phyloP scores from a whole-genome alignment of 2,888 invertebrate genomes.

The Vesta saturnalis region DNA sequence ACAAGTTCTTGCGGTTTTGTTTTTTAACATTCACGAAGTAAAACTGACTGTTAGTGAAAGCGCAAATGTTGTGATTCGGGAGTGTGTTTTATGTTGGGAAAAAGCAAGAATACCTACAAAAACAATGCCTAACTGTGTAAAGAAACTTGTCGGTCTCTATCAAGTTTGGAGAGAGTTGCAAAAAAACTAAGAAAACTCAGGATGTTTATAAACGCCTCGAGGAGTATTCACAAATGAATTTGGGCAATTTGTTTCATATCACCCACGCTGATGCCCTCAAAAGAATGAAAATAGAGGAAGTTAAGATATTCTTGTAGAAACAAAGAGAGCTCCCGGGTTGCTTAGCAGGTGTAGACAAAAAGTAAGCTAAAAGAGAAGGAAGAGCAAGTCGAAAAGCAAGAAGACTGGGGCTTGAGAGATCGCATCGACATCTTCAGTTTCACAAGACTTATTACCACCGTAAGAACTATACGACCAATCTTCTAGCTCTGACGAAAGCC shows the following conservation, averaged over 20 bases:
- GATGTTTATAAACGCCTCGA: slow-evolving; percentile 19
- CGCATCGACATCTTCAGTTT: too few species aligned
- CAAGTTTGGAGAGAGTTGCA: too few species aligned
- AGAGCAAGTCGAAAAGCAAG: too few species aligned
- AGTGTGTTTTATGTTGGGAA: slow-evolving; percentile 48
- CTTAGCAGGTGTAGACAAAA: slow-evolving; percentile 47
- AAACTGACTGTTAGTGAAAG: slow-evolving; percentile 36
- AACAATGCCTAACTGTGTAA: slow-evolving; percentile 34
- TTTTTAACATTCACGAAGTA: slow-evolving; percentile 36
- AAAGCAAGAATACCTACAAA: slow-evolving; percentile 48
- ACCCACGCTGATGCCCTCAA: slow-evolving; percentile 38
- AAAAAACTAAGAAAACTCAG: slow-evolving; percentile 43
- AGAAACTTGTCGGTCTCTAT: too few species aligned
- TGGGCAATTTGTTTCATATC: slow-evolving; percentile 41
- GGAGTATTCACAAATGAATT: too few species aligned
- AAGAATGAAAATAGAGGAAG: slow-evolving; percentile 47
- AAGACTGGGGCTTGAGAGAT: too few species aligned
- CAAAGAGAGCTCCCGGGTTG: slow-evolving; percentile 47
- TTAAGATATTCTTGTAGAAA: slow-evolving; percentile 44
- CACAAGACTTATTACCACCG: too few species aligned
- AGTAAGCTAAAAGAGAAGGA: slow-evolving; percentile 47
- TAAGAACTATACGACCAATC: too few species aligned
- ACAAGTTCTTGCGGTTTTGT: too few species aligned
- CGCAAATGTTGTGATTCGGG: slow-evolving; percentile 28
- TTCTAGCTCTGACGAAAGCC: too few species aligned